phyloP scores from a whole-genome alignment of 2,888 invertebrate genomes.

The Agrotis ipsilon region DNA sequence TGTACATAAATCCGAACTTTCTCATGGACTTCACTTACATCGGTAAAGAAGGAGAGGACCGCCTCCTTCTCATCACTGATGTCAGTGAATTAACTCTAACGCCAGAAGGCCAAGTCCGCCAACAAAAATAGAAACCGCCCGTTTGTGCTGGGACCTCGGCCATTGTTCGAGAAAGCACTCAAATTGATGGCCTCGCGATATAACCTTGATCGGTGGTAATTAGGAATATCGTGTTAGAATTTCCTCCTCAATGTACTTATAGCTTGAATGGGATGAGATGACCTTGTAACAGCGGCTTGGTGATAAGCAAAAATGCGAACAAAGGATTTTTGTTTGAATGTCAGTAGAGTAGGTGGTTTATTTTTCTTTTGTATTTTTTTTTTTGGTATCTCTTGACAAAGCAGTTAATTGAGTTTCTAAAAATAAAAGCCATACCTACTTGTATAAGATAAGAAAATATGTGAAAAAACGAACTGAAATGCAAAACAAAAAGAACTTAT shows the following conservation, averaged over 20 bases:
- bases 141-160: neutral
- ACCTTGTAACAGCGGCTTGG: conserved; percentile 39
- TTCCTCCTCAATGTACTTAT: conserved; percentile 36
- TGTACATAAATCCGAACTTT: no score
- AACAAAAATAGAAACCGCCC: no score
- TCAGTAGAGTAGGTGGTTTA: conserved; percentile 4
- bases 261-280: conserved; percentile 29
- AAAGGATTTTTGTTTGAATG: conserved; percentile 13
- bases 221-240: conserved; percentile 43
- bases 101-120: no score
- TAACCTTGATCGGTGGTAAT: conserved; percentile 53
- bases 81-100: no score
- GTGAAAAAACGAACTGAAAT: no score
- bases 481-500: no score
- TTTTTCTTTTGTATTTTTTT: conserved; percentile 1
- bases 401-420: no score
- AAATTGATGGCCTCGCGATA: conserved; percentile 23
- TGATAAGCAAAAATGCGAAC: conserved; percentile 35
- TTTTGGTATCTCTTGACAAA: neutral
- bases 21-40: no score
- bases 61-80: no score
- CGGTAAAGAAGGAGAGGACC: no score
- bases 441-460: no score
- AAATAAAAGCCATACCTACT: no score
- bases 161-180: conserved; percentile 41